Evolutionary conservation across 1,140 invertebrate genomes (phyloP).

Genomic region (Tigriopus japonicus): DNA sequence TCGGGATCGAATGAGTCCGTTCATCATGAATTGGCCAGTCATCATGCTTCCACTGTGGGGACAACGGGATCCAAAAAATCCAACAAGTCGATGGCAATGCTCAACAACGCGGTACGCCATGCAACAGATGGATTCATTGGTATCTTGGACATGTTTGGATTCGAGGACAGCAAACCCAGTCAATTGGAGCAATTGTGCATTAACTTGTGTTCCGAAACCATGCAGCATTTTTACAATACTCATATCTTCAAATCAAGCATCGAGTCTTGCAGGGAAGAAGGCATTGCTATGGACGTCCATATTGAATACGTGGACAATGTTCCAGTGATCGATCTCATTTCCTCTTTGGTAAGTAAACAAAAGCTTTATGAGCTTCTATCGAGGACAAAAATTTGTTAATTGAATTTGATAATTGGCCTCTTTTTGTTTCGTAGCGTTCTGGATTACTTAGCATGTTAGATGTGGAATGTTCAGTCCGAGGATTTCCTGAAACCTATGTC

Average conservation of each 20-base stretch:
- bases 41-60: conserved; percentile 65
- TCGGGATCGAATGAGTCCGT: conserved; percentile 80
- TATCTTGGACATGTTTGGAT: conserved; percentile 87
- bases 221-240: conserved; percentile 94
- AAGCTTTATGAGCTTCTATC: too few species aligned
- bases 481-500: conserved; percentile 68
- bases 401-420: too few species aligned
- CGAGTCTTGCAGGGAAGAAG: conserved; percentile 80
- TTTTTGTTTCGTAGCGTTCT: conserved; percentile 38
- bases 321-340: conserved; percentile 84
- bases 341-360: conserved; percentile 45
- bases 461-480: conserved; percentile 70
- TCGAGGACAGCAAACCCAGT: conserved; percentile 73
- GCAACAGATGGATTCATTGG: conserved; percentile 89
- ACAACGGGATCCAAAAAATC: conserved; percentile 59
- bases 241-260: conserved; percentile 87
- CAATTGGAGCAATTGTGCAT: conserved; percentile 83
- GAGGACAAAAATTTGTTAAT: too few species aligned
- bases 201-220: conserved; percentile 84
- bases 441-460: conserved; percentile 77
- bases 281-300: conserved; percentile 70
- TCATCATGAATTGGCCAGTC: conserved; percentile 62
- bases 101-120: conserved; percentile 75
- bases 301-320: conserved; percentile 89
- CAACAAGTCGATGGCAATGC: conserved; percentile 51